Base-by-base conservation (phyloP, 2,113 vertebrate genomes). In the Tinamus guttatus region DNA sequence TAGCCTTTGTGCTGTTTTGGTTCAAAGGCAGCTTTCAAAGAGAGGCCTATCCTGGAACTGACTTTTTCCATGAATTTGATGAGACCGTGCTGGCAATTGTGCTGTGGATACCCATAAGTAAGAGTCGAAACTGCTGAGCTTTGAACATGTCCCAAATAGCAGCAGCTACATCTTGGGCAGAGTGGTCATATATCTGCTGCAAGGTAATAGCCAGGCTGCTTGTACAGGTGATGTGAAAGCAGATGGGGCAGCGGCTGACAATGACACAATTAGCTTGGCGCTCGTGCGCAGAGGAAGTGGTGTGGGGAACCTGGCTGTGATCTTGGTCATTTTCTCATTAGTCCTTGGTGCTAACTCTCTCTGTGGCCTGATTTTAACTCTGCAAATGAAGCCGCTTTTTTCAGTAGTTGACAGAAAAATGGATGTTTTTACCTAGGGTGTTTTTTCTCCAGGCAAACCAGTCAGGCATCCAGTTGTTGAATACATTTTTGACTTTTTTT, bases 1-100 rank as follows among this genome's bases (percentile, higher is more conserved):
- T 41, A 52, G 0, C 0, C 2, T 0, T 21, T 6, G 6, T 43
- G 21, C 41, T 81, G 20, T 73, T 81, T 56, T 24, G 85, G 32
- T 47, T 82, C 54, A 36, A 82, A 74, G n/a, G 9, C 36, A 71
- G 21, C 52, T 88, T 75, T 81, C 47, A 63, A 73, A 69, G 58
- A 47, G 7, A 85, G 47, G 21, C 74, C 24, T 58, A 16, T 38
- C 45, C 87, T 56, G 73, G 28, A 71, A 68, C 58, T 59, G 41
- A 24, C 3, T 30, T 70, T 58, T 67, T 41, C 13, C 11, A 6
- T 51, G 52, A 27, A 15, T 81, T 77, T 22, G 34, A 62, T 69
- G 63, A 81, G 69, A 13, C 51, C n/a, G 2, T 11, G 28, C 21
- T 22, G 67, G 22, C 34, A 77, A 25, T 11, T 45, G 38, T 77